Conservation (phyloP, 2,113 vertebrate species). For the Rhinichthys klamathensis region DNA sequence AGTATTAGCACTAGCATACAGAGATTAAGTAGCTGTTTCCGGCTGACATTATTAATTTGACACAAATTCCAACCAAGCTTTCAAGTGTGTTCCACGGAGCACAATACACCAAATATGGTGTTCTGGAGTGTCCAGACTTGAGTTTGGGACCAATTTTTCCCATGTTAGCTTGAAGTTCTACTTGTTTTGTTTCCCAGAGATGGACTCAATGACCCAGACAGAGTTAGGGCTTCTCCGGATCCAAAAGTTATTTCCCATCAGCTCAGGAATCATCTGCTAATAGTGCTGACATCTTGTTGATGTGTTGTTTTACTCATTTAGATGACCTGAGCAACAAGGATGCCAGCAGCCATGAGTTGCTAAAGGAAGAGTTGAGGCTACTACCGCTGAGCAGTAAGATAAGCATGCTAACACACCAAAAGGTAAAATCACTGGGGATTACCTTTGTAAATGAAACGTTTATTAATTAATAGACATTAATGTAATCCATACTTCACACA, state of each 20-base stretch:
- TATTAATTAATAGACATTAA: neutral
- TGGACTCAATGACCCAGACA: conserved; percentile 25
- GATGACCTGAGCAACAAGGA: conserved; percentile 69
- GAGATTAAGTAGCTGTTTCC: conserved; percentile 41
- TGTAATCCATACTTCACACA: neutral
- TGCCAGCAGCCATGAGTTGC: conserved; percentile 55
- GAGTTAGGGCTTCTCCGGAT: conserved; percentile 1
- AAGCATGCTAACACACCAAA: conserved; percentile 61
- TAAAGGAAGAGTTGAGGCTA: conserved; percentile 62
- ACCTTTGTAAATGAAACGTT: neutral
- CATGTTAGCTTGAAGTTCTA: conserved; percentile 33
- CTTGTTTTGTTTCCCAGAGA: conserved; percentile 52
- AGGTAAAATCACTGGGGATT: conserved; percentile 58
- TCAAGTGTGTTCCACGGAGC: conserved; percentile 7
- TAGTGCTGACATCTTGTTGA: conserved; percentile 29
- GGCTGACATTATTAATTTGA: conserved; percentile 26
- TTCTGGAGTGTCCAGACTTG: conserved; percentile 7
- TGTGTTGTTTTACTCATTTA: conserved; percentile 53
- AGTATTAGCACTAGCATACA: conserved; percentile 17
- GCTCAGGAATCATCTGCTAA: conserved; percentile 18
- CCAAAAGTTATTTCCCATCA: conserved; percentile 25
- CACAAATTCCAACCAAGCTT: conserved; percentile 42
- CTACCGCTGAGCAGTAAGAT: conserved; percentile 61
- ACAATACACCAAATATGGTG: conserved; percentile 52
- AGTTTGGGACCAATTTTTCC: conserved; percentile 45